Conservation (phyloP, 2,113 vertebrate species). For the Neomonachus schauinslandi region DNA sequence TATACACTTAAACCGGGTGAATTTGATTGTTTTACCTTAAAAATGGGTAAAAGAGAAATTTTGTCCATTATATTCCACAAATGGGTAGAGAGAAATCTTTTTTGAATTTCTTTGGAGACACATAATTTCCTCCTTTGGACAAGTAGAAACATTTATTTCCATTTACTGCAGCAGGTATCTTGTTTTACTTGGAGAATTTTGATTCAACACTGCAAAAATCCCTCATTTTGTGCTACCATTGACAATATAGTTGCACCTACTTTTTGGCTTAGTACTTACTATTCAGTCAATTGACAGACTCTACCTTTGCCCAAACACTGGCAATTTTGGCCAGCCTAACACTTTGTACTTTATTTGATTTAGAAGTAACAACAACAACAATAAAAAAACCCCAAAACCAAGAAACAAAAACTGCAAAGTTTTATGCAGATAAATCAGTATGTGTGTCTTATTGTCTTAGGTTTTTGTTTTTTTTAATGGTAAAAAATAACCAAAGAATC, state of each 20-base stretch:
- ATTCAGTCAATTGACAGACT: background rate
- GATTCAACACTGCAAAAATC: background rate
- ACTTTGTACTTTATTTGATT: background rate
- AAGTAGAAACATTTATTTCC: background rate
- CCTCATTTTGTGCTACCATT: background rate
- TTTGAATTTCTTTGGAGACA: background rate
- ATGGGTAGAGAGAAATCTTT: background rate
- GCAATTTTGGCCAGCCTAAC: background rate
- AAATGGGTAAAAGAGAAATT: background rate
- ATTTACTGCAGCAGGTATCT: background rate
- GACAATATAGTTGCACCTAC: background rate
- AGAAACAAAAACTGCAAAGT: background rate
- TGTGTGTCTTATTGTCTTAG: background rate
- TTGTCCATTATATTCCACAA: background rate
- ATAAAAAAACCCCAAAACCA: background rate
- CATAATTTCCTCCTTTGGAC: background rate
- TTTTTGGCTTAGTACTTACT: background rate
- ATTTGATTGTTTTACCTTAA: background rate
- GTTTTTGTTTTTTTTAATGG: background rate
- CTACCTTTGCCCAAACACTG: background rate
- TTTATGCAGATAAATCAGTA: background rate
- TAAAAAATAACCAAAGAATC: background rate
- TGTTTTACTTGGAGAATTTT: background rate
- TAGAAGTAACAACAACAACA: background rate
- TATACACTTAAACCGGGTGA: background rate